These are phyloP conservation scores for Syrphus vitripennis DNA, from an alignment of 2,888 invertebrate genomes.

Conservation along the genomic window DNA sequence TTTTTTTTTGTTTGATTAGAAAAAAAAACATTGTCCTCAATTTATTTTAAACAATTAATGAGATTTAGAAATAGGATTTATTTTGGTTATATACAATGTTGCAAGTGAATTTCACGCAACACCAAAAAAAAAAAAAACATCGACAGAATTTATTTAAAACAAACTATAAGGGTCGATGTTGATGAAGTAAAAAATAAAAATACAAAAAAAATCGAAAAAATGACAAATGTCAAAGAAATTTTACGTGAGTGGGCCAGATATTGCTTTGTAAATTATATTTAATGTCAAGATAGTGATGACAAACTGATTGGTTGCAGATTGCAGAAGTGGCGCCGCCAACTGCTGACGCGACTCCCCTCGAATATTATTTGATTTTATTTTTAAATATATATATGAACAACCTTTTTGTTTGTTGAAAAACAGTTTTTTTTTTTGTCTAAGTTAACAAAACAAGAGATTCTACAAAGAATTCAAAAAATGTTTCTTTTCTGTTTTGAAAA, in stretches of 20 bases:
- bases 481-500: background rate
- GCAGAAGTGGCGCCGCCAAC: background rate
- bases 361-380: background rate
- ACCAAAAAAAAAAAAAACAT: background rate
- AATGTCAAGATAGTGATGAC: slow-evolving; percentile 19
- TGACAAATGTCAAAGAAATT: slow-evolving; percentile 30
- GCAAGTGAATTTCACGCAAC: slow-evolving; percentile 42
- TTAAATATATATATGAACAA: too few relatives aligned
- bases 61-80: slow-evolving; percentile 48
- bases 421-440: background rate
- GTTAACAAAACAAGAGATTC: background rate
- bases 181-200: background rate
- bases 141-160: background rate
- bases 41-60: slow-evolving; percentile 50
- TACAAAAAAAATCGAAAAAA: slow-evolving; percentile 9
- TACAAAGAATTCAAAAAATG: background rate
- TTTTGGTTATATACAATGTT: slow-evolving; percentile 29
- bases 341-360: background rate
- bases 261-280: slow-evolving; percentile 32
- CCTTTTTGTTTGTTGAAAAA: background rate
- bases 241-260: slow-evolving; percentile 33
- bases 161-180: background rate
- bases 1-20: background rate
- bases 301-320: slow-evolving; percentile 28
- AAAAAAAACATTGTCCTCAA: slow-evolving; percentile 47